Conservation (phyloP, 2,797 vertebrate genomes). For the Melopsittacus undulatus region DNA sequence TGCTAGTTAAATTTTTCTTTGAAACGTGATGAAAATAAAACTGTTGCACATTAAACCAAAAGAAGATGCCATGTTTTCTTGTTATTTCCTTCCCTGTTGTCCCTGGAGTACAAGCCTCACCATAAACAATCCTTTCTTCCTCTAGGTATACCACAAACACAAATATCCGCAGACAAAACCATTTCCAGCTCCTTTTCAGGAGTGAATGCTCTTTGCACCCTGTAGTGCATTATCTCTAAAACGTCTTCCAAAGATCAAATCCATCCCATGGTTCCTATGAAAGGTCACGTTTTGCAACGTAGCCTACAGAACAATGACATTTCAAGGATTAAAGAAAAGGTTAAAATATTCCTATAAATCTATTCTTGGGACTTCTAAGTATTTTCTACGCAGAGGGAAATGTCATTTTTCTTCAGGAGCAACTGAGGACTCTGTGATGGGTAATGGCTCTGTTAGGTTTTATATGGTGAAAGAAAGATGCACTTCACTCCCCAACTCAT, state of each 20-base stretch:
- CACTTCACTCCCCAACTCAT: background rate
- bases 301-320: constrained; percentile 88
- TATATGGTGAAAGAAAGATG: constrained; percentile 27
- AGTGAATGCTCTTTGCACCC: constrained; percentile 48
- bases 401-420: constrained; percentile 74
- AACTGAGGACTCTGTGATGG: constrained; percentile 42
- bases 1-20: constrained; percentile 10
- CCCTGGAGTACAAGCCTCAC: background rate
- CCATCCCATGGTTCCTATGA: constrained; percentile 78
- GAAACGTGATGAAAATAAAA: constrained; percentile 19
- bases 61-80: background rate
- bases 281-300: constrained; percentile 85
- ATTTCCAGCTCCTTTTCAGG: constrained; percentile 43
- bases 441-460: constrained; percentile 42
- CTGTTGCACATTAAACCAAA: background rate
- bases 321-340: constrained; percentile 90
- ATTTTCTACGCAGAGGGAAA: constrained; percentile 75
- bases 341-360: constrained; percentile 89
- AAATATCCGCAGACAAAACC: constrained; percentile 24
- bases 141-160: constrained; percentile 10
- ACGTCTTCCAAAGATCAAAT: constrained; percentile 80
- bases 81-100: background rate
- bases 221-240: constrained; percentile 70
- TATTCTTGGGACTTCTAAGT: constrained; percentile 81
- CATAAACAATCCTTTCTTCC: constrained; percentile 9